Percentiles rank a stretch among this genome's conserved stretches.
Evolutionary conservation across 2,888 invertebrate species (phyloP).

Genomic region (Choristoneura rosaceana): DNA sequence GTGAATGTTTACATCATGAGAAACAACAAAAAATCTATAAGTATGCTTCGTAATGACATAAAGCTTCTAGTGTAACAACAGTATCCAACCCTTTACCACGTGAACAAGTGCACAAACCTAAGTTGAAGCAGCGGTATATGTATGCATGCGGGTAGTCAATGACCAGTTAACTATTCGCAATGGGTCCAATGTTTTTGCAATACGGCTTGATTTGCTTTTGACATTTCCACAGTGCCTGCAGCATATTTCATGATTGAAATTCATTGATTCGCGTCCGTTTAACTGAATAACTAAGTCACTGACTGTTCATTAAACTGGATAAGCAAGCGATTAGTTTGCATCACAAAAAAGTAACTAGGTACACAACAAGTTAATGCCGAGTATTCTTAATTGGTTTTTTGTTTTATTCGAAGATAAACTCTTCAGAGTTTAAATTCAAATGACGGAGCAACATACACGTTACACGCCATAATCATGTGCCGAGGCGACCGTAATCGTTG

Average conservation of each 20-base stretch:
- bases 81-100: neutral
- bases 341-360: neutral
- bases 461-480: conserved; percentile 48
- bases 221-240: conserved; percentile 50
- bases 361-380: neutral
- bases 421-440: conserved; percentile 28
- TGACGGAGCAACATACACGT: conserved; percentile 35
- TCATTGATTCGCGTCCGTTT: conserved; percentile 56
- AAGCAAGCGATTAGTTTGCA: neutral
- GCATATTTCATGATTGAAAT: conserved; percentile 62
- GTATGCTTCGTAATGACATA: neutral
- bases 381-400: neutral
- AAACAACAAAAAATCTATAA: neutral
- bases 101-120: neutral
- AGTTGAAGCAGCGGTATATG: conserved; percentile 44
- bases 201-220: conserved; percentile 54
- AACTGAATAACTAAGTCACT: conserved; percentile 15
- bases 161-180: conserved; percentile 60
- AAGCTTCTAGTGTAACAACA: neutral
- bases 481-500: conserved; percentile 52
- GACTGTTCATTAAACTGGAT: neutral
- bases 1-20: neutral
- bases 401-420: conserved; percentile 1
- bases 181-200: conserved; percentile 59
- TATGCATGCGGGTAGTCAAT: conserved; percentile 63